Evolutionary conservation across 2,888 invertebrate genomes (phyloP).

Genomic region (Timandra comae): DNA sequence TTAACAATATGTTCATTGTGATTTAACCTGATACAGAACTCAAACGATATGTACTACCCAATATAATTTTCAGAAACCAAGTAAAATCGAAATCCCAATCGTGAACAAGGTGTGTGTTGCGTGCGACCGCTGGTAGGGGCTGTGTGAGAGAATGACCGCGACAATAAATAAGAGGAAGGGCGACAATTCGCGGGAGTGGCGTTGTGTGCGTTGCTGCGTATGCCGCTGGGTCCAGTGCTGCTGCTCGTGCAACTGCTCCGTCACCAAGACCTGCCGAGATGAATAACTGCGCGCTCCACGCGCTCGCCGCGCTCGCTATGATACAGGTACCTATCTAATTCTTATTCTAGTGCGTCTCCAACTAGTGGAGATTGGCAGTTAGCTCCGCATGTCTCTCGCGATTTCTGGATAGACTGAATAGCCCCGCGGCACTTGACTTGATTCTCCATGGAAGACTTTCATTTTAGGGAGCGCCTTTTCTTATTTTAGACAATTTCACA

Average conservation of each 20-base stretch:
- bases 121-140: constrained; percentile 17
- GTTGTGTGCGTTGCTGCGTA: constrained; percentile 32
- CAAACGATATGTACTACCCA: too few species aligned
- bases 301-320: constrained; percentile 17
- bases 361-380: too few species aligned
- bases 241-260: constrained; percentile 35
- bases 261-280: constrained; percentile 13
- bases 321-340: too few species aligned
- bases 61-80: too few species aligned
- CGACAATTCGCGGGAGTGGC: constrained; percentile 40
- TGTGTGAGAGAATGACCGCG: constrained; percentile 27
- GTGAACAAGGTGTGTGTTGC: background rate
- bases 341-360: too few species aligned
- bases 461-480: too few species aligned
- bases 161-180: constrained; percentile 33
- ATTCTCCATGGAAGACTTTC: too few species aligned
- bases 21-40: too few species aligned
- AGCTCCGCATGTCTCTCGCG: too few species aligned
- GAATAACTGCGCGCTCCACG: constrained; percentile 11
- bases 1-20: too few species aligned
- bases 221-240: constrained; percentile 42
- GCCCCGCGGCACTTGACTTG: constrained; percentile 4
- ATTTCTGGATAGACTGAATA: constrained; percentile 10
- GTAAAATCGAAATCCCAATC: constrained; percentile 2
- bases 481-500: too few species aligned